Evolutionary conservation across 2,113 vertebrate genomes (phyloP), one percentile per base, ranked within the genome.

Genomic region (Dasyornis broadbenti): DNA sequence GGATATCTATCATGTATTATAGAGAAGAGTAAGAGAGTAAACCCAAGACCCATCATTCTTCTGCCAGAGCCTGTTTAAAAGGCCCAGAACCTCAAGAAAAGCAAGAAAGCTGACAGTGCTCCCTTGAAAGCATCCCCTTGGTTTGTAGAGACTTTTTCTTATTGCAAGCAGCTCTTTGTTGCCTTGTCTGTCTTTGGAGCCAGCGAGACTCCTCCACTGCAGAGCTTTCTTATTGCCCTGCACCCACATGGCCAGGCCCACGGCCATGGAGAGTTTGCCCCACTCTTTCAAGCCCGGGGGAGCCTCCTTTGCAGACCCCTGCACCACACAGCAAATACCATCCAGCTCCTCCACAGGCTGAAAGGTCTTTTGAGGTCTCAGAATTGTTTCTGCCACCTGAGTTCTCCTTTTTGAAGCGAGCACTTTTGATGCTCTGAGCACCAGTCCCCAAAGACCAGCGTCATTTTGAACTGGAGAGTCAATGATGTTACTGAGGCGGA

Each of bases 381-480:
- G 66, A 91, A 87, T 76, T 61, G 28, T 91, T 96, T 92, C 75
- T 90, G 95, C 68, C 85, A 54, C 49, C 80, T 82, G 87, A 97
- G 61, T 31, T 80, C 65, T 94, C 82, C 47, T 87, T 95, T 97
- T 63, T 81, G 77, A 96, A 93, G 86, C 1, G 72, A 96, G 90
- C 17, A 23, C n/a, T 91, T 97, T 82, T 94, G 88, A 95, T 93
- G 70, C 30, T 94, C 82, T 95, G 80, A 96, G 64, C 68, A 63
- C 27, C 42, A 85, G 86, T 97, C 93, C 81, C 88, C 24, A 56
- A 75, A 82, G 96, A 95, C 49, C 65, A 78, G 70, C 71, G 63
- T 92, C 84, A 81, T 80, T 94, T 78, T 94, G 84, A 97, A 82
- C 42, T 72, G 52, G 93, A 71, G 82, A 93, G 96, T 97, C 83